Evolutionary conservation across 2,797 vertebrate genomes (phyloP).

Genomic region (Phoxinus dragarum): DNA sequence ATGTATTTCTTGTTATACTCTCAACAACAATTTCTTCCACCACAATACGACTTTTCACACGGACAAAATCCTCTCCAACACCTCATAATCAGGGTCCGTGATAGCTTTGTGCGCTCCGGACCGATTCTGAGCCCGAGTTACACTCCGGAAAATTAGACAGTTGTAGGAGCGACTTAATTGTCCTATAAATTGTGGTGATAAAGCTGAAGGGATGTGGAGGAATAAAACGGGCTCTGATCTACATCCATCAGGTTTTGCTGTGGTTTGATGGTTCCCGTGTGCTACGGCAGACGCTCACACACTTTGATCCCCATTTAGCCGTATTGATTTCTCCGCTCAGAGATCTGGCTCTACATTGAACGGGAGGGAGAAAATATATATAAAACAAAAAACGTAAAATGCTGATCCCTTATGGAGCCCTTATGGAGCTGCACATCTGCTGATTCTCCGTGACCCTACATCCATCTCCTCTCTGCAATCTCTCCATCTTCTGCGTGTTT

Average conservation of each 20-base stretch:
- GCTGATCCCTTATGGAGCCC: too few relatives aligned
- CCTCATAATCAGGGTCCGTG: slow-evolving; percentile 10
- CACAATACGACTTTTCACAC: not conserved
- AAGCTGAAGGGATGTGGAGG: slow-evolving; percentile 61
- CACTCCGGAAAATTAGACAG: slow-evolving; percentile 67
- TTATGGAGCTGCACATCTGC: not conserved
- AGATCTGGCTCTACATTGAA: slow-evolving; percentile 70
- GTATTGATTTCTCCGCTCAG: slow-evolving; percentile 73
- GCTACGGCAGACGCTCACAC: slow-evolving; percentile 60
- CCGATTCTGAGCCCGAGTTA: slow-evolving; percentile 48
- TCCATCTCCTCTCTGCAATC: not conserved
- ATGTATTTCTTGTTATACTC: not conserved
- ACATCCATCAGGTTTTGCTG: slow-evolving; percentile 45
- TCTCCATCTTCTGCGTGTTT: not conserved
- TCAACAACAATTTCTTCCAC: not conserved
- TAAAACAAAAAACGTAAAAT: slow-evolving; percentile 63
- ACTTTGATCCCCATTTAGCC: slow-evolving; percentile 72
- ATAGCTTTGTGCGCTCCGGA: slow-evolving; percentile 66
- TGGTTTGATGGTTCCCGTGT: slow-evolving; percentile 59
- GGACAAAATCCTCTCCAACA: not conserved
- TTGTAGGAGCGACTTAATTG: slow-evolving; percentile 41
- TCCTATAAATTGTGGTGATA: slow-evolving; percentile 43
- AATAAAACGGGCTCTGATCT: slow-evolving; percentile 52
- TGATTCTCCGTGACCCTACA: not conserved
- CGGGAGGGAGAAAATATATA: slow-evolving; percentile 50